These are phyloP conservation scores for Petrolisthes manimaculis DNA, from an alignment of 2,888 invertebrate genomes.

Conservation along the genomic window DNA sequence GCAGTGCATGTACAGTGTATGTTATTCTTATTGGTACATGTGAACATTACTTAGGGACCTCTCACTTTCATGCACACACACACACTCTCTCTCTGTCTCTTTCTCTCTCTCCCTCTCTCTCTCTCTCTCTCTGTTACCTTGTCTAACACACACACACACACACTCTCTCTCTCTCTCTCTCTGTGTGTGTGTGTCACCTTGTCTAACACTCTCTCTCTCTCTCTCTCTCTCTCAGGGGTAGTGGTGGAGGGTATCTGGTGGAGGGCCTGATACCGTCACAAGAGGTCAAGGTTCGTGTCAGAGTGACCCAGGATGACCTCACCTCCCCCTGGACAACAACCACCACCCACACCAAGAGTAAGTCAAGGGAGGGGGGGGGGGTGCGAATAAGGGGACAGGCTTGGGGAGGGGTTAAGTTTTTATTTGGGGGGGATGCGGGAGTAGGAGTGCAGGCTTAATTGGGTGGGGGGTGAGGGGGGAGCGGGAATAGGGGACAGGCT, in stretches of 20 bases:
- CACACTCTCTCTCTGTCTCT: background rate
- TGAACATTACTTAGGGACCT: too few relatives aligned
- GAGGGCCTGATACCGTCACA: slow-evolving; percentile 36
- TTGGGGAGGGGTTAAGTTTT: too few relatives aligned
- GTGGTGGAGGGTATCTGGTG: slow-evolving; percentile 39
- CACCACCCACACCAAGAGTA: slow-evolving; percentile 41
- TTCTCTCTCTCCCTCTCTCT: background rate
- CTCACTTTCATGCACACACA: background rate
- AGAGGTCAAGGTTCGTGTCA: slow-evolving; percentile 26
- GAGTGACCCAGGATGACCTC: background rate
- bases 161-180: background rate
- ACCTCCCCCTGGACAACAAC: slow-evolving; percentile 28
- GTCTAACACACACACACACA: background rate
- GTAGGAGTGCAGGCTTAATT: too few relatives aligned
- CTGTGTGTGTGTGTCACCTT: background rate
- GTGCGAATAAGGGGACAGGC: too few relatives aligned
- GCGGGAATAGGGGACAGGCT: too few relatives aligned
- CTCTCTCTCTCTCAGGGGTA: slow-evolving; percentile 3
- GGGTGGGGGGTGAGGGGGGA: too few relatives aligned
- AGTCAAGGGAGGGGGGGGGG: too few relatives aligned
- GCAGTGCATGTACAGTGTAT: too few relatives aligned
- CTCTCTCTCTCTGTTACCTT: background rate
- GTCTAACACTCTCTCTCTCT: slow-evolving; percentile 8
- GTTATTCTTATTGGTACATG: too few relatives aligned
- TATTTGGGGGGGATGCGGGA: too few relatives aligned